Evolutionary conservation across 2,113 vertebrate species (phyloP).

Genomic region (Rhinogobius similis): DNA sequence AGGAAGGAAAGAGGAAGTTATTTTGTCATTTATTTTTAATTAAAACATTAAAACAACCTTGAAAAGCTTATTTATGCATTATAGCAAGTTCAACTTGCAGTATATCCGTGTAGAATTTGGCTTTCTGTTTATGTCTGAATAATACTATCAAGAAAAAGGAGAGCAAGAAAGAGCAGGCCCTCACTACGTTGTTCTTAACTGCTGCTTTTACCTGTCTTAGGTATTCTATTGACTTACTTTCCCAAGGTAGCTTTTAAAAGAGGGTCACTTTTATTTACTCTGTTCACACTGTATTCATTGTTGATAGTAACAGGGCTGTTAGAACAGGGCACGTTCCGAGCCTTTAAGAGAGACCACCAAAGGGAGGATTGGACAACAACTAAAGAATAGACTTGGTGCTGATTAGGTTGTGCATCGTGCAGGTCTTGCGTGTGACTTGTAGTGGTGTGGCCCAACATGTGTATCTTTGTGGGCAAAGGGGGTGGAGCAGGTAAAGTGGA

Average conservation of each 20-base stretch:
- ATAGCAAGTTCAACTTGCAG: not conserved
- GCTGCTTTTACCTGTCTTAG: too few relatives aligned
- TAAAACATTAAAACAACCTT: not conserved
- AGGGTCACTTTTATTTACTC: not conserved
- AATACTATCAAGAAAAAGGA: not conserved
- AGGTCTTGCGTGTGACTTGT: conserved; percentile 45
- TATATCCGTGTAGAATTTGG: not conserved
- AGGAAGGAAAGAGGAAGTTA: not conserved
- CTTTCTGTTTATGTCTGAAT: not conserved
- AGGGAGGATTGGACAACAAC: not conserved
- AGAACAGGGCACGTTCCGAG: conserved; percentile 54
- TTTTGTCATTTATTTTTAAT: not conserved
- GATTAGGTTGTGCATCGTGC: conserved; percentile 28
- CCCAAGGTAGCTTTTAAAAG: too few relatives aligned
- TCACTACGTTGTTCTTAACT: too few relatives aligned
- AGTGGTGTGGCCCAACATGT: conserved; percentile 46
- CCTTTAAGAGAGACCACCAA: conserved; percentile 38
- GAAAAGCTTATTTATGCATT: not conserved
- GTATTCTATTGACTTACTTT: too few relatives aligned
- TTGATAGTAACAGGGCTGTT: conserved; percentile 37
- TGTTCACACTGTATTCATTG: conserved; percentile 31
- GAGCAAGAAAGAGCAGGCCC: not conserved
- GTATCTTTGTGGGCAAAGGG: conserved; percentile 44
- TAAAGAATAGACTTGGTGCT: conserved; percentile 1
- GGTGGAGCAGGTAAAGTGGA: conserved; percentile 53